Conservation (phyloP, 64 coral and sea anemone genomes). For the Pocillopora damicornis region DNA sequence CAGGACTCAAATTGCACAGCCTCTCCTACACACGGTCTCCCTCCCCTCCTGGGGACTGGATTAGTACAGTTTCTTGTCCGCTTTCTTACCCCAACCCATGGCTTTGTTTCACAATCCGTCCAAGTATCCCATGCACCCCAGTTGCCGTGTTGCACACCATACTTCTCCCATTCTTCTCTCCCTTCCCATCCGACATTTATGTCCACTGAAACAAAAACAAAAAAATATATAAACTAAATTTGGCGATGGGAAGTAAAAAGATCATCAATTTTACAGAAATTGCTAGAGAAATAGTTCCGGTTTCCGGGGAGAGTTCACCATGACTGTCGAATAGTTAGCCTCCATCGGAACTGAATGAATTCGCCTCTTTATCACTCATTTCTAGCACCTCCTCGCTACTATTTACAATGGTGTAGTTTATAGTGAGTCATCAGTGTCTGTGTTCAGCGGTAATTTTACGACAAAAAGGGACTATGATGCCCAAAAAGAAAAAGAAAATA, state of each 20-base stretch:
- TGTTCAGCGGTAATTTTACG: no score
- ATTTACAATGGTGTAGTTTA: no score
- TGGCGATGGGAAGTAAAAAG: background rate
- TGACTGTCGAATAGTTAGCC: no score
- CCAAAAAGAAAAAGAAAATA: no score
- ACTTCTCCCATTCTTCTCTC: constrained; percentile 19
- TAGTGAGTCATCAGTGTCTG: no score
- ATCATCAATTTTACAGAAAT: background rate
- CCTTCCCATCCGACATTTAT: constrained; percentile 32
- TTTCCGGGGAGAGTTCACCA: no score
- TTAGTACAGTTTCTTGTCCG: constrained; percentile 23
- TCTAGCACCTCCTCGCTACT: no score
- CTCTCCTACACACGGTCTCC: constrained; percentile 32
- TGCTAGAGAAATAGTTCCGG: no score
- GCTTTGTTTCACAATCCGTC: constrained; percentile 16
- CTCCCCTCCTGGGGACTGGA: constrained; percentile 47
- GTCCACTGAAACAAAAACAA: background rate
- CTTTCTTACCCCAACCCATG: constrained; percentile 19
- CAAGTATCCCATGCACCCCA: constrained; percentile 50
- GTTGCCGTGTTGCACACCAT: constrained; percentile 58
- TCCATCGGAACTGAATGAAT: no score
- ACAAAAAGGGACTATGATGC: no score
- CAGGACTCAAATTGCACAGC: constrained; percentile 3
- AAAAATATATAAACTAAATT: background rate
- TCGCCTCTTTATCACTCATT: no score